A percentile compares a stretch with the other conserved stretches of the same genome.
phyloP scores from a whole-genome alignment of 1,140 invertebrate genomes.

The Helicoverpa armigera region DNA sequence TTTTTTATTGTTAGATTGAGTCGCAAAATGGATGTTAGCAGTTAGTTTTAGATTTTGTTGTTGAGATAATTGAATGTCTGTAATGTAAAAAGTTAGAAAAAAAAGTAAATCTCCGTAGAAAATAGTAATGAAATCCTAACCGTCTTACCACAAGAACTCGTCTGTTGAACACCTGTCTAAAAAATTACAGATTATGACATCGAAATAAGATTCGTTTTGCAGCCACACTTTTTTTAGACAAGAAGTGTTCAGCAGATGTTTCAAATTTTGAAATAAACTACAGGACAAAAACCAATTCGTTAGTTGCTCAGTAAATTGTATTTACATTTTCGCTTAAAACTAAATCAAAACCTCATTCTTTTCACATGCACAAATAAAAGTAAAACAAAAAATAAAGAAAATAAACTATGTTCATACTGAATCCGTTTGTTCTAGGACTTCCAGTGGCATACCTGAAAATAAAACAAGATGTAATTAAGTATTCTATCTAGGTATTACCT shows the following conservation, averaged over 20 bases:
- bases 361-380: constrained; percentile 50
- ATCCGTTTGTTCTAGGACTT: constrained; percentile 68
- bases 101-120: no score
- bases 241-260: no score
- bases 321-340: constrained; percentile 66
- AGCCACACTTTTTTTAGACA: no score
- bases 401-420: constrained; percentile 32
- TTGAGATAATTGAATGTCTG: not conserved
- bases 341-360: constrained; percentile 63
- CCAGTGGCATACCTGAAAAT: constrained; percentile 76
- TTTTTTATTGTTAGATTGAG: constrained; percentile 37
- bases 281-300: not conserved
- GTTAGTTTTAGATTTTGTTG: not conserved
- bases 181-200: no score
- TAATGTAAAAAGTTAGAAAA: not conserved
- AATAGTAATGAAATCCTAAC: no score
- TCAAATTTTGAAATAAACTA: no score
- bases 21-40: constrained; percentile 17
- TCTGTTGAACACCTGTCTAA: no score
- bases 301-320: constrained; percentile 28
- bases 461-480: not conserved
- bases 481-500: constrained; percentile 43
- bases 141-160: no score
- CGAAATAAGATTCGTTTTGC: no score
- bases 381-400: constrained; percentile 53